A percentile compares a stretch with the other conserved stretches of the same genome.
These are phyloP conservation scores for Ictalurus furcatus DNA, from an alignment of 2,113 vertebrate genomes.

Conservation along the genomic window DNA sequence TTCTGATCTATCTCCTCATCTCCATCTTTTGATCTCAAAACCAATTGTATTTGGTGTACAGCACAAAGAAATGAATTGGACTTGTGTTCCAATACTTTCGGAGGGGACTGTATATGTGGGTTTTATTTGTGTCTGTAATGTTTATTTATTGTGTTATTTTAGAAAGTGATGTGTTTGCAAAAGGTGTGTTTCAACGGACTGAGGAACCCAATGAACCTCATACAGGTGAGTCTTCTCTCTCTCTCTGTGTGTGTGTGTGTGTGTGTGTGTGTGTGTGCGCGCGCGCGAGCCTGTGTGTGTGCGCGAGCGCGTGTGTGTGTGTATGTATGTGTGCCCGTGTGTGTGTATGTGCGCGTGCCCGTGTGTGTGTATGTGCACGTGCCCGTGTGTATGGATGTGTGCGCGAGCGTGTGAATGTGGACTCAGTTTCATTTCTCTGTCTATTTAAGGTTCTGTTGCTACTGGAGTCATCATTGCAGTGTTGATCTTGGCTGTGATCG, in stretches of 20 bases:
- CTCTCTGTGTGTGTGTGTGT: neutral
- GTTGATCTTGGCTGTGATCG: constrained; percentile 78
- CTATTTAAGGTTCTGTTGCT: constrained; percentile 66
- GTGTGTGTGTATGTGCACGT: neutral
- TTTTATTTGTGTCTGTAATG: neutral
- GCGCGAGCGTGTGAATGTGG: neutral
- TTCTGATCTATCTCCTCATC: no score
- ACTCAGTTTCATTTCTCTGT: neutral
- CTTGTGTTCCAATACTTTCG: no score
- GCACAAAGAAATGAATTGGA: no score
- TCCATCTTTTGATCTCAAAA: no score
- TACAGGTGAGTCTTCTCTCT: neutral
- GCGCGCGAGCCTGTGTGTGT: neutral
- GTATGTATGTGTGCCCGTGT: neutral
- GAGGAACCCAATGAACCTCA: neutral
- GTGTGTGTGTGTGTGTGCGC: neutral
- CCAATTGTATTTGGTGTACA: no score
- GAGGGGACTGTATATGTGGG: no score
- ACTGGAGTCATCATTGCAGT: constrained; percentile 76
- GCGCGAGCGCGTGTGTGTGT: no score
- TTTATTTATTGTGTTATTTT: neutral
- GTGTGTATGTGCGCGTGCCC: neutral
- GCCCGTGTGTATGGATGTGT: no score
- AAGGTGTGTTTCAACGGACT: constrained; percentile 52
- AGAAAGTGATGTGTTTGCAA: constrained; percentile 65